Evolutionary conservation across 2,888 invertebrate species (phyloP), one percentile per base, ranked within the genome.

Genomic region (Euzophera pinguis): DNA sequence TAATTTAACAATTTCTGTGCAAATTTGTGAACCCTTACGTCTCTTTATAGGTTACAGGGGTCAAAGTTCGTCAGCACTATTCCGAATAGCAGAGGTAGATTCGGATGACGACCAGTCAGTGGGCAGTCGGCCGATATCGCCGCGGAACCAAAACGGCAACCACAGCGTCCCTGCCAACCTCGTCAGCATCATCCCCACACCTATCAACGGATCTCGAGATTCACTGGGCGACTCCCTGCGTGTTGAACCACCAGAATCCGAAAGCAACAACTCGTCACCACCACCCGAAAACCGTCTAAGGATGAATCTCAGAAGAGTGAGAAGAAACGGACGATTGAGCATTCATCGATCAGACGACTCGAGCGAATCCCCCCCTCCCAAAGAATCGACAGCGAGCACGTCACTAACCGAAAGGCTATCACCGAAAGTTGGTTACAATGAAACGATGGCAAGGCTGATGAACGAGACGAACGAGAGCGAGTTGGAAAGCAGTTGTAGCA

Each of bases 81-180:
- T 91, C 63, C 78, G 91, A 61, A 88, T 92, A 75, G 86, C 91
- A 53, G 86, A 92, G 78, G 87, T 92, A 55, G 93, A 93, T 66
- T 93, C 93, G 0, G 93, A 93, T 62, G 93, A 93, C 62, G 93
- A 93, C 61, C 91, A 90, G 53, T 87, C 91, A 3, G 76, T 71
- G 1, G 68, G 81, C 61, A 87, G 87, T 52, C 75, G 81, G 16
- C 84, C 89, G 0, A 75, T 82, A 62, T 87, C 89, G 4, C 88
- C 88, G 0, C 61, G 81, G 6, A 73, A 68, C 54, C 81, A 77
- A 37, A 77, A 67, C 57, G 67, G 62, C 48, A 69, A 58, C 54
- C 74, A 72, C 37, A 70, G 60, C 69, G 67, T 78, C 57, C 84
- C 83, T 0, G 62, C 72, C 50, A 91, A 91, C 64, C 86, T 92